Evolutionary conservation across 1,140 invertebrate species (phyloP).

Genomic region (Ips typographus): DNA sequence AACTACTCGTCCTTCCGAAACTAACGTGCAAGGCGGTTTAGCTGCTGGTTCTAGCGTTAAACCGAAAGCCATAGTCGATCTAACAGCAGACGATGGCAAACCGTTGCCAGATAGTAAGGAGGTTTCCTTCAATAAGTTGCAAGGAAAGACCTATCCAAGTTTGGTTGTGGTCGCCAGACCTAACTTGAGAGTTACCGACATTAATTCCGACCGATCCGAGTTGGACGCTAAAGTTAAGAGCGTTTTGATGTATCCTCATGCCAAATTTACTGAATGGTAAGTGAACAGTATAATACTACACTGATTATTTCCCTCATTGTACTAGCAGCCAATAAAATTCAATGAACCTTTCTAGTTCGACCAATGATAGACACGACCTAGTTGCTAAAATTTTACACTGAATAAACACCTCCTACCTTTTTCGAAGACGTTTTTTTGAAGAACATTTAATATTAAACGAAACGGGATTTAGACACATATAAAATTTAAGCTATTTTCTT

Average conservation of each 20-base stretch:
- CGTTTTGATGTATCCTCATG: slow-evolving; percentile 73
- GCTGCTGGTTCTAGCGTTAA: slow-evolving; percentile 25
- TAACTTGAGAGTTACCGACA: slow-evolving; percentile 68
- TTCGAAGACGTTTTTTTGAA: too few relatives aligned
- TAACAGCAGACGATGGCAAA: slow-evolving; percentile 62
- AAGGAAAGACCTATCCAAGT: slow-evolving; percentile 81
- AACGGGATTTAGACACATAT: too few relatives aligned
- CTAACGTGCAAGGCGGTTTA: slow-evolving; percentile 43
- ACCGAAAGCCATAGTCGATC: slow-evolving; percentile 55
- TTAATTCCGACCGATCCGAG: slow-evolving; percentile 56
- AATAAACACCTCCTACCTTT: too few relatives aligned
- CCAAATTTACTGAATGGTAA: slow-evolving; percentile 82
- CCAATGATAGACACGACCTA: too few relatives aligned
- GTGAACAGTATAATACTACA: background rate
- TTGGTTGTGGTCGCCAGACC: slow-evolving; percentile 78
- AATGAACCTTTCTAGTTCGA: too few relatives aligned
- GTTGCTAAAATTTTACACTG: too few relatives aligned
- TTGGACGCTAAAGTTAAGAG: slow-evolving; percentile 76
- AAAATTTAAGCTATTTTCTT: too few relatives aligned
- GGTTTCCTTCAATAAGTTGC: slow-evolving; percentile 72
- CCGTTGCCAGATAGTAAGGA: slow-evolving; percentile 67
- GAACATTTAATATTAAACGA: too few relatives aligned
- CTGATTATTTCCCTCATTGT: background rate
- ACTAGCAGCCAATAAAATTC: too few relatives aligned
- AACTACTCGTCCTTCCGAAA: slow-evolving; percentile 46